phyloP scores from a whole-genome alignment of 1,140 invertebrate genomes.

The Anadara kagoshimensis region DNA sequence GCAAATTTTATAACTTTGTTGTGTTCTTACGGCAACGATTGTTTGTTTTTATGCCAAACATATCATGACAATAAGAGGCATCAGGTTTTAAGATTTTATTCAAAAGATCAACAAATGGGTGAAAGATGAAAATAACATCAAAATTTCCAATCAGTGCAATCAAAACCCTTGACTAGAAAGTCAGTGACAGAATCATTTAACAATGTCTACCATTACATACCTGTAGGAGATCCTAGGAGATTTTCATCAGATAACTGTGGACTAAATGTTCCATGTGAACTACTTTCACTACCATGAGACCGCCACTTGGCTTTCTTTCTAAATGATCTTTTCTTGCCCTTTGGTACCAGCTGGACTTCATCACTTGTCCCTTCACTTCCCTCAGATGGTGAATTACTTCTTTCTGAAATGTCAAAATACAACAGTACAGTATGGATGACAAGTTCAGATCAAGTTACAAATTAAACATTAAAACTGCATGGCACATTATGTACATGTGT shows the following conservation, averaged over 20 bases:
- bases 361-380: constrained; percentile 75
- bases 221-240: constrained; percentile 21
- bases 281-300: constrained; percentile 31
- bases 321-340: constrained; percentile 53
- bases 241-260: constrained; percentile 55
- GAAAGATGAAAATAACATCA: too few species aligned
- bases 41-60: too few species aligned
- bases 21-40: too few species aligned
- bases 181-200: too few species aligned
- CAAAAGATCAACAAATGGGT: too few species aligned
- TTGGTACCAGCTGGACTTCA: constrained; percentile 44
- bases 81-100: too few species aligned
- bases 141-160: too few species aligned
- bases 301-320: constrained; percentile 69
- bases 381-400: constrained; percentile 74
- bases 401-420: constrained; percentile 46
- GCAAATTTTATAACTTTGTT: too few species aligned
- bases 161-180: too few species aligned
- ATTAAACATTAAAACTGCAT: background rate
- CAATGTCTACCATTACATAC: background rate
- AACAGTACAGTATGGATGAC: background rate
- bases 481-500: too few species aligned
- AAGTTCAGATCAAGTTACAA: background rate
- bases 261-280: constrained; percentile 37
- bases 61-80: too few species aligned